These are phyloP conservation scores for Lacanobia oleracea DNA, from an alignment of 2,888 invertebrate species.

Conservation along the genomic window DNA sequence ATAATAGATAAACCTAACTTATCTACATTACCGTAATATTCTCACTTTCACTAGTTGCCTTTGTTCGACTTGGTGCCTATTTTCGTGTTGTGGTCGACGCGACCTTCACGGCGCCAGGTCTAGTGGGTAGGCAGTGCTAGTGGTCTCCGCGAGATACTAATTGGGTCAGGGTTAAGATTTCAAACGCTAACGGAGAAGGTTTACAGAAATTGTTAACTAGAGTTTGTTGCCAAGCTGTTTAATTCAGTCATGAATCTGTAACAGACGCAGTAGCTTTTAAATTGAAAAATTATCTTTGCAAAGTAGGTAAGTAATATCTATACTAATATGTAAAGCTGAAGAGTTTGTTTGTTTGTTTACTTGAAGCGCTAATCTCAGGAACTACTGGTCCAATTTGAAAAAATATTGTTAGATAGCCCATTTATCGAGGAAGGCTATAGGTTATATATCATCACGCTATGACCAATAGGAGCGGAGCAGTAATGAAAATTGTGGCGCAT, in stretches of 20 bases:
- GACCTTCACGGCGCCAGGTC: constrained; percentile 57
- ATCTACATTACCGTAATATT: constrained; percentile 23
- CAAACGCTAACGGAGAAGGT: background rate
- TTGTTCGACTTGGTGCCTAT: constrained; percentile 39
- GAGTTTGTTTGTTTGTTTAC: too few relatives aligned
- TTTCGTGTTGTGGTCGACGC: constrained; percentile 18
- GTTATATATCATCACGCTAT: too few relatives aligned
- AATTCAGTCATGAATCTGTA: background rate
- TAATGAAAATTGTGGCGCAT: too few relatives aligned
- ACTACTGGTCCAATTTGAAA: too few relatives aligned
- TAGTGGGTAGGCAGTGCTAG: constrained; percentile 49
- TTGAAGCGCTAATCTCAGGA: too few relatives aligned
- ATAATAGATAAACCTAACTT: constrained; percentile 3
- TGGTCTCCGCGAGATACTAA: constrained; percentile 39
- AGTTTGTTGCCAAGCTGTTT: background rate
- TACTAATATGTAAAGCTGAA: too few relatives aligned
- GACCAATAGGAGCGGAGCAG: too few relatives aligned
- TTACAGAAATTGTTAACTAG: background rate
- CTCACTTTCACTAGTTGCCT: background rate
- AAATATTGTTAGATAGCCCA: too few relatives aligned
- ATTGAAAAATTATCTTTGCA: background rate
- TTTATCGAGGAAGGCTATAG: too few relatives aligned
- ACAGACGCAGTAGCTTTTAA: background rate
- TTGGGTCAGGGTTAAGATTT: constrained; percentile 55
- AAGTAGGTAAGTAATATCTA: too few relatives aligned